These are phyloP conservation scores for Ascaphus truei DNA, from an alignment of 2,113 vertebrate species.

Conservation along the genomic window DNA sequence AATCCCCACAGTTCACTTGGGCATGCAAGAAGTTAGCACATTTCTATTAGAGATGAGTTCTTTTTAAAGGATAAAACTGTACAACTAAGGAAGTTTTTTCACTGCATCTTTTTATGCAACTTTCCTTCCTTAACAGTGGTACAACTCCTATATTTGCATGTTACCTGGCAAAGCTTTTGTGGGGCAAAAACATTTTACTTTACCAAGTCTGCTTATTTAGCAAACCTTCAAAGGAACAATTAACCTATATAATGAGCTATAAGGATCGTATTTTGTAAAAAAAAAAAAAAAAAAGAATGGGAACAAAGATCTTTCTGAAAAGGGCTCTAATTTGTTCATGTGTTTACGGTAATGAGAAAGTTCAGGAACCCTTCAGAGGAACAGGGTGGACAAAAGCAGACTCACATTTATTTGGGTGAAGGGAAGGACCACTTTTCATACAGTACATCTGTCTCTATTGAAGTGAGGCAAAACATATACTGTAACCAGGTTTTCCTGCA, in stretches of 20 bases:
- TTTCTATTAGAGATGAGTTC: too few species aligned
- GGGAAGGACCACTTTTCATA: too few species aligned
- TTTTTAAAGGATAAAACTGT: too few species aligned
- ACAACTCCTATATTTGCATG: not conserved
- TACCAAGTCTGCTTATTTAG: not conserved
- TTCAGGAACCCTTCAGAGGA: not conserved
- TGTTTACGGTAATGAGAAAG: slow-evolving; percentile 17
- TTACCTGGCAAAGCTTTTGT: not conserved
- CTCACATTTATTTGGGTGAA: not conserved
- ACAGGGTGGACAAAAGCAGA: not conserved
- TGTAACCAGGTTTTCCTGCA: too few species aligned
- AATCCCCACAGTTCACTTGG: too few species aligned
- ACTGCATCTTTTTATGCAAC: too few species aligned
- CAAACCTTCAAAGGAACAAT: slow-evolving; percentile 11
- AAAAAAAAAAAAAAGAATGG: not conserved
- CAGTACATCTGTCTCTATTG: too few species aligned
- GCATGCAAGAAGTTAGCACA: too few species aligned
- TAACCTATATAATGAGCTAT: slow-evolving; percentile 8
- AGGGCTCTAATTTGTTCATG: not conserved
- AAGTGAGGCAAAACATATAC: too few species aligned
- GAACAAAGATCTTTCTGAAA: slow-evolving; percentile 24
- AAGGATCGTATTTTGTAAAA: not conserved
- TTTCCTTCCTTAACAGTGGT: too few species aligned
- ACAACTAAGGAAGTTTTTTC: too few species aligned
- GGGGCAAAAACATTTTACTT: not conserved